These are phyloP conservation scores for Strigops habroptila DNA, from an alignment of 2,113 vertebrate species.

Conservation along the genomic window DNA sequence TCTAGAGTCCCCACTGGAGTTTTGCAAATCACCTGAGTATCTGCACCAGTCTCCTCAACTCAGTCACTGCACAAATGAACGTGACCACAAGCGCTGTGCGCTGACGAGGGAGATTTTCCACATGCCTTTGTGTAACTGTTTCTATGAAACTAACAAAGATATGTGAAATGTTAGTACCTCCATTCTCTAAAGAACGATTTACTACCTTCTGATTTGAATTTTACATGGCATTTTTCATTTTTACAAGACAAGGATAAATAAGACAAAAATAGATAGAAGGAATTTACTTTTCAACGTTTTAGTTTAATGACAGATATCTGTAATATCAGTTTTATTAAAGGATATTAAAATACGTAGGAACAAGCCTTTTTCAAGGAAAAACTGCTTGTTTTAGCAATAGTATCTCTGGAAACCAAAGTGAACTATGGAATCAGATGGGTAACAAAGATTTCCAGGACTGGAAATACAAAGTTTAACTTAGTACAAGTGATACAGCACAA, in stretches of 20 bases:
- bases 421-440: accelerated
- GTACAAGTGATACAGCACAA: not conserved
- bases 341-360: not conserved
- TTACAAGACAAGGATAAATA: not conserved
- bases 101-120: not conserved
- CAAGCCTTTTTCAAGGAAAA: not conserved
- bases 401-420: not conserved
- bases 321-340: not conserved
- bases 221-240: not conserved
- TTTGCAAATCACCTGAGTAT: not conserved
- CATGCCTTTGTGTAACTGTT: accelerated
- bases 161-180: not conserved
- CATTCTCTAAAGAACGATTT: not conserved
- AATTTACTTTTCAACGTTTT: not conserved
- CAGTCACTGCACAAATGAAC: not conserved
- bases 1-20: not conserved
- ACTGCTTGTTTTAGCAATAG: not conserved
- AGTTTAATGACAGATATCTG: not conserved
- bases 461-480: not conserved
- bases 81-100: accelerated
- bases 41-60: not conserved
- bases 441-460: not conserved
- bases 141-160: not conserved
- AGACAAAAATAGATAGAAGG: not conserved
- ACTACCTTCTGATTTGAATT: not conserved